Evolutionary conservation across 2,113 vertebrate species (phyloP).

Genomic region (Platichthys flesus): DNA sequence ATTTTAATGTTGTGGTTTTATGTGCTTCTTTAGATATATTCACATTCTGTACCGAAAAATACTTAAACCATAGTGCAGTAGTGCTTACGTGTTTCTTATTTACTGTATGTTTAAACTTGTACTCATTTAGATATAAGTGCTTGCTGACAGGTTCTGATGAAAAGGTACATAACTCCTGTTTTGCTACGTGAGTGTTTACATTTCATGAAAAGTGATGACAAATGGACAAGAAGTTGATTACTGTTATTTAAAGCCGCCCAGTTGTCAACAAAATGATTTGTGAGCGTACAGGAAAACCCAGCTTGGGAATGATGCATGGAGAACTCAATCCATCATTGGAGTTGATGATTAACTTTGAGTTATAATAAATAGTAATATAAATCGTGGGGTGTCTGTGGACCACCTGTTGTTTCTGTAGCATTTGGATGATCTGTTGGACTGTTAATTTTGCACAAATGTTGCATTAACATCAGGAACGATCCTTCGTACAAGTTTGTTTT

Average conservation of each 20-base stretch:
- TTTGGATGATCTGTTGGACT: neutral
- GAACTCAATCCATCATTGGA: neutral
- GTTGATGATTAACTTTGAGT: neutral
- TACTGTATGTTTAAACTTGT: neutral
- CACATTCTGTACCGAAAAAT: neutral
- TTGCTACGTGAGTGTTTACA: neutral
- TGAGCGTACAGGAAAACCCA: neutral
- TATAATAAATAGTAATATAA: neutral
- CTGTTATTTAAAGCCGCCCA: neutral
- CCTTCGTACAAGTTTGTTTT: neutral
- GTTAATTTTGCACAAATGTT: neutral
- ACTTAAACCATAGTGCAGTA: neutral
- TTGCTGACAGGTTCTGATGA: neutral
- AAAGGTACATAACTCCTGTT: neutral
- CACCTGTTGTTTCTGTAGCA: neutral
- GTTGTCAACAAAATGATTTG: neutral
- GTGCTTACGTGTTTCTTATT: neutral
- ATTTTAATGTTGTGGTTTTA: too few relatives aligned
- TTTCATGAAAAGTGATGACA: neutral
- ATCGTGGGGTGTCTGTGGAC: neutral
- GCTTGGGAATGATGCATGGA: neutral
- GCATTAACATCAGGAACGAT: neutral
- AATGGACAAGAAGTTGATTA: slow-evolving; percentile 1
- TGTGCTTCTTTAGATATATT: too few relatives aligned
- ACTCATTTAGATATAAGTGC: neutral